These are phyloP conservation scores for Myotis lucifugus DNA, from an alignment of 2,113 vertebrate species.

Conservation along the genomic window DNA sequence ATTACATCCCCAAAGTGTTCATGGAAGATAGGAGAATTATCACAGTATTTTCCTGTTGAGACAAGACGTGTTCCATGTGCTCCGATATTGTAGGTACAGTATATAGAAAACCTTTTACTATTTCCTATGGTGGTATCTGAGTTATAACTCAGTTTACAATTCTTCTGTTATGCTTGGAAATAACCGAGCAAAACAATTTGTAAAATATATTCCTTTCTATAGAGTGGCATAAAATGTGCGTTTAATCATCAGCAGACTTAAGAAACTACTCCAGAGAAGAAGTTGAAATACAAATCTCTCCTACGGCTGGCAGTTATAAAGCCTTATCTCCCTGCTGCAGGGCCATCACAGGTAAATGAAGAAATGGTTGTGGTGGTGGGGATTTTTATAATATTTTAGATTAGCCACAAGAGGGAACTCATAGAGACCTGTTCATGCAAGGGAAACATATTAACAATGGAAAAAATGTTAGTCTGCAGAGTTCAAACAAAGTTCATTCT, in stretches of 20 bases:
- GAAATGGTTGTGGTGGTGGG: not conserved
- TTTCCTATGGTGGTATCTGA: conserved; percentile 33
- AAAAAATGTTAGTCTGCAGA: conserved; percentile 59
- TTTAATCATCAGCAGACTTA: conserved; percentile 68
- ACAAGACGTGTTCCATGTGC: not conserved
- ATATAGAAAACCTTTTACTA: conserved; percentile 28
- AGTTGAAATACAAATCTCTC: conserved; percentile 61
- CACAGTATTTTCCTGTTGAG: not conserved
- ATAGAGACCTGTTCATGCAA: conserved; percentile 64
- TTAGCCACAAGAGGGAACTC: conserved; percentile 67
- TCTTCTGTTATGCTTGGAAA: conserved; percentile 46
- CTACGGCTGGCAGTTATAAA: not conserved
- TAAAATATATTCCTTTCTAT: conserved; percentile 49
- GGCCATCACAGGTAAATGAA: conserved; percentile 67
- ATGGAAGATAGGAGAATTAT: not conserved
- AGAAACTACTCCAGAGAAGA: conserved; percentile 59
- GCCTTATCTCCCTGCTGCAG: conserved; percentile 60
- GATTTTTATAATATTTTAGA: conserved; percentile 58
- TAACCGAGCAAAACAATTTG: conserved; percentile 64
- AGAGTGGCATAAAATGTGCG: conserved; percentile 55
- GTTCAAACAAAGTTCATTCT: conserved; percentile 73
- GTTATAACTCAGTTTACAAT: conserved; percentile 52
- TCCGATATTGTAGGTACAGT: not conserved
- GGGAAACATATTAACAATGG: conserved; percentile 68
- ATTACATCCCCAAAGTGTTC: not conserved